phyloP scores from a whole-genome alignment of 2,888 invertebrate species.

The Caradrina kadenii region DNA sequence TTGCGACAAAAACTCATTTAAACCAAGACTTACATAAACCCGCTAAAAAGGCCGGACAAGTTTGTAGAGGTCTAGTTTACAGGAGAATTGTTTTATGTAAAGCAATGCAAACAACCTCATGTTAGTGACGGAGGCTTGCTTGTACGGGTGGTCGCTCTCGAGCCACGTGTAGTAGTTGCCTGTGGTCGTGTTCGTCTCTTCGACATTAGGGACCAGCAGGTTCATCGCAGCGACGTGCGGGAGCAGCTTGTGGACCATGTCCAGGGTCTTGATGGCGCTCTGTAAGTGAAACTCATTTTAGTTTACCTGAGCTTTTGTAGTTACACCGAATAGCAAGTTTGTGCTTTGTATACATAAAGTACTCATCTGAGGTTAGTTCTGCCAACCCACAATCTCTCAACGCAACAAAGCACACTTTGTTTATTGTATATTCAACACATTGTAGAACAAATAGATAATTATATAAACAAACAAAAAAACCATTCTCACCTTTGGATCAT shows the following conservation, averaged over 20 bases:
- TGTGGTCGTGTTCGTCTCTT: slow-evolving; percentile 91
- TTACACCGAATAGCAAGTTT: too few relatives aligned
- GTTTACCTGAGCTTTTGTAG: background rate
- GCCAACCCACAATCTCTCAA: too few relatives aligned
- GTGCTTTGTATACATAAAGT: too few relatives aligned
- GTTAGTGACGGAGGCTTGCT: slow-evolving; percentile 95
- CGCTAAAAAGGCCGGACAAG: too few relatives aligned
- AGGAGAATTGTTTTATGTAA: too few relatives aligned
- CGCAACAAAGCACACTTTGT: too few relatives aligned
- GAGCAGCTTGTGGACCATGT: slow-evolving; percentile 96
- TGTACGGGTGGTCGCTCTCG: slow-evolving; percentile 99
- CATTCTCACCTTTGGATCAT: slow-evolving; percentile 94
- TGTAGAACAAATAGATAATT: too few relatives aligned
- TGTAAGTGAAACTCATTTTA: slow-evolving; percentile 73
- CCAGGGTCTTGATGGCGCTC: slow-evolving; percentile 96
- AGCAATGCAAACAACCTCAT: slow-evolving; percentile 90
- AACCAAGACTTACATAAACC: too few relatives aligned
- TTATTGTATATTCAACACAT: too few relatives aligned
- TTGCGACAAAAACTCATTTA: too few relatives aligned
- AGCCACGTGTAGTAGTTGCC: slow-evolving; percentile 97
- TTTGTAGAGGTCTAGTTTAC: too few relatives aligned
- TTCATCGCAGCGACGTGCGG: slow-evolving; percentile 97
- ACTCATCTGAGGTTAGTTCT: too few relatives aligned
- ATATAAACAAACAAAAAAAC: background rate
- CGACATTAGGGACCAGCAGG: slow-evolving; percentile 87